A percentile compares a stretch with the other conserved stretches of the same genome.
Conservation (phyloP, 2,113 vertebrate genomes). For the Neogale vison region DNA sequence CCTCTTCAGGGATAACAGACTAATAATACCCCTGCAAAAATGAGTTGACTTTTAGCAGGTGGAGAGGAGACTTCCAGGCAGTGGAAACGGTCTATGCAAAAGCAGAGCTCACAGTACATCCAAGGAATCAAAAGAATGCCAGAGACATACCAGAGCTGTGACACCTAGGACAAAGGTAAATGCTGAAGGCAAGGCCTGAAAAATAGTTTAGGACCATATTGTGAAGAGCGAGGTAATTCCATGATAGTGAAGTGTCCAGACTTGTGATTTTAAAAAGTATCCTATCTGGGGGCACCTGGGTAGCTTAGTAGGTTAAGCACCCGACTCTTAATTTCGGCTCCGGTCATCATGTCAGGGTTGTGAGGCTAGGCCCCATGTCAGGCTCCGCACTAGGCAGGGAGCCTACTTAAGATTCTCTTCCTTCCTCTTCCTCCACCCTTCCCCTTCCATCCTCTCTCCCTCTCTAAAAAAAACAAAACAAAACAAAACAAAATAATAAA, state of each 20-base stretch:
- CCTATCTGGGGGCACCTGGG: neutral
- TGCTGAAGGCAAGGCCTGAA: neutral
- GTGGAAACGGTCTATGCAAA: neutral
- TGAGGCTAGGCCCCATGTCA: neutral
- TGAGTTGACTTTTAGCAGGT: neutral
- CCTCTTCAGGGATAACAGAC: neutral
- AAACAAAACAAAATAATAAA: neutral
- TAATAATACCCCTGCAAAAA: neutral
- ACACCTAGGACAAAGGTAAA: neutral
- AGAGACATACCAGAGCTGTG: neutral
- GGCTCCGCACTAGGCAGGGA: neutral
- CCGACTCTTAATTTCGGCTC: neutral
- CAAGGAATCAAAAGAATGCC: neutral
- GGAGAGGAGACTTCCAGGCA: neutral
- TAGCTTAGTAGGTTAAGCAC: neutral
- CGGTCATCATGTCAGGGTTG: neutral
- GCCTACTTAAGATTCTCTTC: neutral
- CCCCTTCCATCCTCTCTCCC: neutral
- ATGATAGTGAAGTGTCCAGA: neutral
- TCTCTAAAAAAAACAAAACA: neutral
- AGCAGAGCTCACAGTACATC: neutral
- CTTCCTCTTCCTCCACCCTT: neutral
- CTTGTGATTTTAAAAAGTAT: neutral
- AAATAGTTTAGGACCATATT: neutral
- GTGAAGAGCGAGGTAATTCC: neutral